Conservation (phyloP, 2,888 invertebrate species). For the Pyrgus malvae region DNA sequence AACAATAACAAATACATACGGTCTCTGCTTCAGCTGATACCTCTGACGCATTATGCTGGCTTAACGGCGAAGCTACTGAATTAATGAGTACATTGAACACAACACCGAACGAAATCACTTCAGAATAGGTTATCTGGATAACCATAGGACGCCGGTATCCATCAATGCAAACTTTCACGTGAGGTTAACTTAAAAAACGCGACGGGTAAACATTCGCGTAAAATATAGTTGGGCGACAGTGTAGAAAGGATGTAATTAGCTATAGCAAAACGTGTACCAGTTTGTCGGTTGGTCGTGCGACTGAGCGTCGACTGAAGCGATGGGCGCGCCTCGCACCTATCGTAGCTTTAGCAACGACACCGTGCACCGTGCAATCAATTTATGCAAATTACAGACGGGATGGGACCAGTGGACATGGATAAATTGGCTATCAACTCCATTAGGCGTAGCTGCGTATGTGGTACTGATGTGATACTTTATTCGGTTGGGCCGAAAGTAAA, state of each 20-base stretch:
- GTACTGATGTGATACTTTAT: slow-evolving; percentile 4
- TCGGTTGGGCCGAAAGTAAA: neutral
- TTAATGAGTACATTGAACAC: slow-evolving; percentile 40
- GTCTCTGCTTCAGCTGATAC: slow-evolving; percentile 75
- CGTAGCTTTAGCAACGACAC: slow-evolving; percentile 41
- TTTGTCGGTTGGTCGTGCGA: slow-evolving; percentile 75
- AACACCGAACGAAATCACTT: slow-evolving; percentile 54
- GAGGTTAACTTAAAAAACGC: neutral
- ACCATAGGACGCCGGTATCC: slow-evolving; percentile 49
- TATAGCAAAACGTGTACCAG: slow-evolving; percentile 73
- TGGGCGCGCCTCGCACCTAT: slow-evolving; percentile 40
- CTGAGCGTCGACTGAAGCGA: slow-evolving; percentile 54
- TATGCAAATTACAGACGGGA: slow-evolving; percentile 76
- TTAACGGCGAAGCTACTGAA: slow-evolving; percentile 10
- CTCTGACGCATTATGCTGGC: slow-evolving; percentile 71
- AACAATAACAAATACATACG: slow-evolving; percentile 61
- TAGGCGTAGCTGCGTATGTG: slow-evolving; percentile 14
- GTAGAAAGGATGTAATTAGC: slow-evolving; percentile 63
- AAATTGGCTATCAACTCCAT: slow-evolving; percentile 40
- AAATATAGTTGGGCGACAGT: neutral
- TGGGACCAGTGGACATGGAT: slow-evolving; percentile 48
- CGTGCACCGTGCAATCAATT: slow-evolving; percentile 70
- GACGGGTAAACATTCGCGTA: neutral
- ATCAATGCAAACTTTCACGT: slow-evolving; percentile 45
- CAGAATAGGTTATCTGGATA: slow-evolving; percentile 57